phyloP scores from a whole-genome alignment of 2,113 vertebrate species.

The Rattus rattus region DNA sequence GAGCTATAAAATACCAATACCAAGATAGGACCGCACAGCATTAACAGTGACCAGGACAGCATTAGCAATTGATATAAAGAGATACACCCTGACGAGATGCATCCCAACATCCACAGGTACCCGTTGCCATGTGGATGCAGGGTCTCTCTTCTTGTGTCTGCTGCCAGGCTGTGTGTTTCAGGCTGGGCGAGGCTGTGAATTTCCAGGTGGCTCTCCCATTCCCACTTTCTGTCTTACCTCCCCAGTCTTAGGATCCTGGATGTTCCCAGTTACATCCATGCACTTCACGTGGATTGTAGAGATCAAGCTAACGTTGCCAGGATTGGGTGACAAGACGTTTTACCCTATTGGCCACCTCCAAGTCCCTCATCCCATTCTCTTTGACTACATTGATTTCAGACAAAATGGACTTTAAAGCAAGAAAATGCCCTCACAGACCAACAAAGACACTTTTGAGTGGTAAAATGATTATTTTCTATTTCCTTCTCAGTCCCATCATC shows the following conservation, averaged over 20 bases:
- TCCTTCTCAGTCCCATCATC: neutral
- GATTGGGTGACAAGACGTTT: neutral
- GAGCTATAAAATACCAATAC: too few relatives aligned
- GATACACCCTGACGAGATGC: too few relatives aligned
- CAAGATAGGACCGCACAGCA: too few relatives aligned
- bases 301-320: neutral
- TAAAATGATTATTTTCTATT: neutral
- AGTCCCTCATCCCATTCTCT: neutral
- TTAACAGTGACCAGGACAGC: too few relatives aligned
- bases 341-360: neutral
- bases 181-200: neutral
- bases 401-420: neutral
- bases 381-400: neutral
- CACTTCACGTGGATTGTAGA: neutral
- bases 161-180: neutral
- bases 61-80: too few relatives aligned
- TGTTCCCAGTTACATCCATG: neutral
- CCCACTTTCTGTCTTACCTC: neutral
- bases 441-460: slow-evolving; percentile 1
- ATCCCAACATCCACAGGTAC: too few relatives aligned
- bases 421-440: neutral
- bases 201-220: neutral
- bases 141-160: neutral
- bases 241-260: neutral
- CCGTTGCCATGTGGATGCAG: neutral